Evolutionary conservation across 1,140 invertebrate genomes (phyloP), one percentile per base, ranked within the genome.

Genomic region (Vanessa tameamea): DNA sequence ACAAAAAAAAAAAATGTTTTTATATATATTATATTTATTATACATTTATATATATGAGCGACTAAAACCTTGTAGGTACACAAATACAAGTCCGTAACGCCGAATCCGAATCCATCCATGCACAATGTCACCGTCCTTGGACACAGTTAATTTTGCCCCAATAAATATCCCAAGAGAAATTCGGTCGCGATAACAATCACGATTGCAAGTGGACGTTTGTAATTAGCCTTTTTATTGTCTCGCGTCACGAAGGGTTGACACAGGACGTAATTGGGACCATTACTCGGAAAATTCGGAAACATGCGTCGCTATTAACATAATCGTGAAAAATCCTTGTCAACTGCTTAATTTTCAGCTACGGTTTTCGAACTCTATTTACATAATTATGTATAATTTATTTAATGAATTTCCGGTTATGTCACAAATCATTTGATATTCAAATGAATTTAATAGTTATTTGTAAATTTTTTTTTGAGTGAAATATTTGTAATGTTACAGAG

Each of bases 171-270:
- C 78, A 53, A 66, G 75, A 79, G 78, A 76, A 79, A 79, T 79
- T 79, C 69, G 55, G 65, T 9, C 20, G 59, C 65, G 80, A 79
- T 77, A 81, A 67, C 67, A 64, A 82, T 77, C 77, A 20, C 69
- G 63, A 79, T 78, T 80, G 78, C 73, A 73, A 72, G 67, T 78
- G 78, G 64, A 77, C 74, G 73, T 75, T 55, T 70, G 77, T 78
- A 81, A 83, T 81, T 81, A 79, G 74, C 70, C 31, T 71, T 73
- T 78, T 81, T 79, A 82, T 76, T 72, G 75, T 77, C 48, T 61
- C 66, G 63, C 59, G 65, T 74, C 81, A 82, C 77, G 81, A 77
- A 80, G 78, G 78, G 77, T 74, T 69, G 74, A 63, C 69, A 59
- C 65, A 20, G 77, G 69, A 43, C 63, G 73, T 79, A 78, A 81